Evolutionary conservation across 1,140 invertebrate species (phyloP).

Genomic region (Whitmania pigra): DNA sequence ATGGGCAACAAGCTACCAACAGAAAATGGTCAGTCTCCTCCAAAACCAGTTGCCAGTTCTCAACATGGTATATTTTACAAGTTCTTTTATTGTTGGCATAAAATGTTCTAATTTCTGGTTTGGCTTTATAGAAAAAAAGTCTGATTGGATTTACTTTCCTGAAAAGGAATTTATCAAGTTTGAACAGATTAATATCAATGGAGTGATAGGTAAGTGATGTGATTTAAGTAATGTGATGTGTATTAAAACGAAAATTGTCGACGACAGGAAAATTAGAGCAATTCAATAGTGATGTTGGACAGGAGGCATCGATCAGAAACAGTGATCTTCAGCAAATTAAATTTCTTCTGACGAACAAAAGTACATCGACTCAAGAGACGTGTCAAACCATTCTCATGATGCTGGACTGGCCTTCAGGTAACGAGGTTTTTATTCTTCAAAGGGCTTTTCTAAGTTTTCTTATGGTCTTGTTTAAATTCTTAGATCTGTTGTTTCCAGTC

Average conservation of each 20-base stretch:
- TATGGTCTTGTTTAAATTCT: constrained; percentile 48
- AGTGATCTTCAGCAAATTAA: constrained; percentile 18
- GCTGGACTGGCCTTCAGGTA: not conserved
- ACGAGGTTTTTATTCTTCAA: not conserved
- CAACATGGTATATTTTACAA: not conserved
- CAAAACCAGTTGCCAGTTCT: not conserved
- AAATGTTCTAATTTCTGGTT: not conserved
- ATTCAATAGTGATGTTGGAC: constrained; percentile 54
- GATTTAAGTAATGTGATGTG: not conserved
- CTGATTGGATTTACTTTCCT: constrained; percentile 40
- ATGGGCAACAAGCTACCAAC: too few species aligned
- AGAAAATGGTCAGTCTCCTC: too few species aligned
- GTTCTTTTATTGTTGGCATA: too few species aligned
- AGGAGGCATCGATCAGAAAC: constrained; percentile 15
- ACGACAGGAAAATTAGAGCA: constrained; percentile 52
- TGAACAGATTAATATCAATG: constrained; percentile 54
- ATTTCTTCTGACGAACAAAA: not conserved
- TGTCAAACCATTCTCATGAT: not conserved
- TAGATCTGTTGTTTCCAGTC: constrained; percentile 59
- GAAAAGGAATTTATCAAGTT: constrained; percentile 47
- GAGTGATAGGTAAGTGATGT: constrained; percentile 46
- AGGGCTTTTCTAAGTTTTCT: not conserved
- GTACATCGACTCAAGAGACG: not conserved
- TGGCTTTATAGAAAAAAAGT: not conserved
- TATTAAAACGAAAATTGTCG: constrained; percentile 26